Percentiles rank a stretch among this genome's conserved stretches.
phyloP scores from a whole-genome alignment of 2,888 invertebrate genomes.

The Lasioglossum figueresi region DNA sequence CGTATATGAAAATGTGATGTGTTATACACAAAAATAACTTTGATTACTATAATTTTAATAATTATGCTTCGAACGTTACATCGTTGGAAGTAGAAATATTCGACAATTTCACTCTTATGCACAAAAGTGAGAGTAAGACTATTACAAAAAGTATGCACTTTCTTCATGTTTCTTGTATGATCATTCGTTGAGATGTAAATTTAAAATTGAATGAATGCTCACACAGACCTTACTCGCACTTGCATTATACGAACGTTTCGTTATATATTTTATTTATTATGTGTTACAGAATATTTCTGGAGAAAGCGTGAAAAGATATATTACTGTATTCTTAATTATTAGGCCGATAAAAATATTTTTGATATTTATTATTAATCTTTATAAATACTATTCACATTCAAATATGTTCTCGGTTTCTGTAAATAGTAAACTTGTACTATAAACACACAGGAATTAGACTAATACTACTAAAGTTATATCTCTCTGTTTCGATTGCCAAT shows the following conservation, averaged over 20 bases:
- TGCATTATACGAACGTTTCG: slow-evolving; percentile 29
- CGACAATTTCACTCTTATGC: slow-evolving; percentile 30
- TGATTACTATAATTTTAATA: not conserved
- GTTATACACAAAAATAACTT: slow-evolving; percentile 36
- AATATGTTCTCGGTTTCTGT: slow-evolving; percentile 52
- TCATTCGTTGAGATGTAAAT: slow-evolving; percentile 46
- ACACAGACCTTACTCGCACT: slow-evolving; percentile 42
- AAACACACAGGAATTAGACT: slow-evolving; percentile 38
- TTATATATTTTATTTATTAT: slow-evolving; percentile 46
- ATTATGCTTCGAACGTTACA: slow-evolving; percentile 25
- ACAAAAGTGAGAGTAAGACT: slow-evolving; percentile 42
- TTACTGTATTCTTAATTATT: slow-evolving; percentile 43
- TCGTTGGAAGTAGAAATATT: slow-evolving; percentile 35
- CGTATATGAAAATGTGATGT: slow-evolving; percentile 86
- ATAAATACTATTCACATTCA: slow-evolving; percentile 38
- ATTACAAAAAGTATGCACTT: slow-evolving; percentile 26
- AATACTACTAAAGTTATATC: slow-evolving; percentile 26
- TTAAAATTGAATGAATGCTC: slow-evolving; percentile 46
- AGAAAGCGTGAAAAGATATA: slow-evolving; percentile 25
- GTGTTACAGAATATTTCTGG: slow-evolving; percentile 34
- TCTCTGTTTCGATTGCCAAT: slow-evolving; percentile 21
- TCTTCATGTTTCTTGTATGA: slow-evolving; percentile 1
- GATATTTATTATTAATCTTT: slow-evolving; percentile 36
- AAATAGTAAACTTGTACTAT: slow-evolving; percentile 60
- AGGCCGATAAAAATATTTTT: slow-evolving; percentile 40